Evolutionary conservation across 2,113 vertebrate genomes (phyloP).

Genomic region (Peromyscus californicus): DNA sequence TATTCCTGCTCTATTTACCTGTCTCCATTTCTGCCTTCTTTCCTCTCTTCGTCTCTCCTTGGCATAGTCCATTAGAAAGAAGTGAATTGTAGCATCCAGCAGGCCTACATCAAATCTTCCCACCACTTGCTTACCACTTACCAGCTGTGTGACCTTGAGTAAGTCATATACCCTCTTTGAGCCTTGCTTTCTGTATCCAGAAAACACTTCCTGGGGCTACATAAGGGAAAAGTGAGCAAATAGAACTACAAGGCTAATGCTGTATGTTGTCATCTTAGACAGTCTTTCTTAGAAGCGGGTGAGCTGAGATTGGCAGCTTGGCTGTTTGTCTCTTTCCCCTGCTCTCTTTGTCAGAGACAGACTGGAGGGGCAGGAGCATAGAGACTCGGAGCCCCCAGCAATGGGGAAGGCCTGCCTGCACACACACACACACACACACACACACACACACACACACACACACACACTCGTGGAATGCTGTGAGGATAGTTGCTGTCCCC

Average conservation of each 20-base stretch:
- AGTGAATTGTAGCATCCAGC: neutral
- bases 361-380: neutral
- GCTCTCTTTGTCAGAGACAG: neutral
- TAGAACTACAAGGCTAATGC: neutral
- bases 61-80: neutral
- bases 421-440: neutral
- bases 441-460: too few relatives aligned
- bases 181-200: slow-evolving; percentile 21
- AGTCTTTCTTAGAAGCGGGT: neutral
- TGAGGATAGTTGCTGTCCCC: neutral
- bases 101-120: neutral
- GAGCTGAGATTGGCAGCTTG: slow-evolving; percentile 13
- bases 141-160: neutral
- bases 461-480: neutral
- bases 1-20: neutral
- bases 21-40: neutral
- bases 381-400: neutral
- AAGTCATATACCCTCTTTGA: slow-evolving; percentile 36
- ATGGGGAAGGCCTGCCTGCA: neutral
- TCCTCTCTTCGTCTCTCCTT: neutral
- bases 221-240: neutral
- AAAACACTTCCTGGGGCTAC: neutral
- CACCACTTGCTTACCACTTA: neutral
- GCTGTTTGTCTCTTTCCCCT: neutral
- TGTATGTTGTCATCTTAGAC: neutral